phyloP scores from a whole-genome alignment of 2,797 vertebrate species.

The Poecilia wingei region DNA sequence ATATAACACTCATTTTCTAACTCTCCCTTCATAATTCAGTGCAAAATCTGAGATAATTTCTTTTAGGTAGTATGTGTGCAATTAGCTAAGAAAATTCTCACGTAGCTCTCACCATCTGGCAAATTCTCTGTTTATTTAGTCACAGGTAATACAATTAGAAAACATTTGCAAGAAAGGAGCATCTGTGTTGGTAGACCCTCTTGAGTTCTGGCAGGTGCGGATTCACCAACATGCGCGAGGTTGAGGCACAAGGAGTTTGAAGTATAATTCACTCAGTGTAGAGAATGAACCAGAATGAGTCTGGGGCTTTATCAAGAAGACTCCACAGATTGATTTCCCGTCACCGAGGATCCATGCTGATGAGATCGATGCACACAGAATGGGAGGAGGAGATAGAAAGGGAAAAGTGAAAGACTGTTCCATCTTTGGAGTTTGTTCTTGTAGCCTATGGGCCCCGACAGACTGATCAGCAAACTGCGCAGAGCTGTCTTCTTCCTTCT shows the following conservation, averaged over 20 bases:
- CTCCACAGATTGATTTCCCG: conserved; percentile 81
- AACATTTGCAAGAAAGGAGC: conserved; percentile 27
- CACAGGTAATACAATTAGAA: conserved; percentile 18
- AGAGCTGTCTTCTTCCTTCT: conserved; percentile 62
- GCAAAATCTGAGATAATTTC: background rate
- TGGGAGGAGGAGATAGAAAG: conserved; percentile 52
- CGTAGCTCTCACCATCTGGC: background rate
- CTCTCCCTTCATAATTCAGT: background rate
- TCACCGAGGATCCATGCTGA: conserved; percentile 65
- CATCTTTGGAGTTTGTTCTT: conserved; percentile 49
- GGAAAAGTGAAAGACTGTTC: conserved; percentile 62
- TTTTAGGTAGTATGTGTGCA: background rate
- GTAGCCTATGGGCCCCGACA: conserved; percentile 48
- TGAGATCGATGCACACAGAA: conserved; percentile 73
- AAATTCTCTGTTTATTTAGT: conserved; percentile 20
- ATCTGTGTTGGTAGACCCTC: conserved; percentile 9
- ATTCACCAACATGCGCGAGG: conserved; percentile 18
- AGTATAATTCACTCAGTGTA: conserved; percentile 23
- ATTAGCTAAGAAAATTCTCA: background rate
- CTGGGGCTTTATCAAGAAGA: conserved; percentile 82
- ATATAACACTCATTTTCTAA: background rate
- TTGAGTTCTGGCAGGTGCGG: conserved; percentile 29
- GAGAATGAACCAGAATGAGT: conserved; percentile 63
- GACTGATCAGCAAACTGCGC: conserved; percentile 44
- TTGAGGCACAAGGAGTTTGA: conserved; percentile 27